Evolutionary conservation across 2,888 invertebrate species (phyloP).

Genomic region (Orchestes rusci): DNA sequence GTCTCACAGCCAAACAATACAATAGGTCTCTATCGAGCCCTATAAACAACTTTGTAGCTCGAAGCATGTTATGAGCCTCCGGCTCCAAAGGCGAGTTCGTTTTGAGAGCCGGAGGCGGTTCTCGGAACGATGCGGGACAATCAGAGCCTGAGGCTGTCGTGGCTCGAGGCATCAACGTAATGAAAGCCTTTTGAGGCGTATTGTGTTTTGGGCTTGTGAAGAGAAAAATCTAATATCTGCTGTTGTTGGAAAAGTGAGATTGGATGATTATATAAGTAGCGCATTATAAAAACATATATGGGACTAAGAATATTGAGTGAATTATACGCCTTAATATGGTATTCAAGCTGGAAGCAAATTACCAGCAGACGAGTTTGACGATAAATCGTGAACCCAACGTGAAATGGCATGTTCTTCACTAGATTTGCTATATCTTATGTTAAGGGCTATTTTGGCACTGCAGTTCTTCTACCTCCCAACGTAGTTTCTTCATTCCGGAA

Average conservation of each 20-base stretch:
- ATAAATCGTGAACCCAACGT: too few species aligned
- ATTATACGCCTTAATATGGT: too few species aligned
- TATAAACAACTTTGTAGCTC: constrained; percentile 10
- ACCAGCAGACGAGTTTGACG: too few species aligned
- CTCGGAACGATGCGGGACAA: constrained; percentile 20
- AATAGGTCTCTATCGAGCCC: constrained; percentile 6
- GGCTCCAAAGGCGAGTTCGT: constrained; percentile 13
- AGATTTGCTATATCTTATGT: too few species aligned
- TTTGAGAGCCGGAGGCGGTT: constrained; percentile 6
- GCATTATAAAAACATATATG: too few species aligned
- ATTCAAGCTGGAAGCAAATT: too few species aligned
- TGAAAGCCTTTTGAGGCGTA: constrained; percentile 15
- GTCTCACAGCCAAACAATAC: neutral
- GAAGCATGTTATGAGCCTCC: constrained; percentile 6
- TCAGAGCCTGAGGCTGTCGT: constrained; percentile 6
- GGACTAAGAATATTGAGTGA: too few species aligned
- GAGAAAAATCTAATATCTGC: neutral
- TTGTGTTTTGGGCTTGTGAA: neutral
- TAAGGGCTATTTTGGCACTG: too few species aligned
- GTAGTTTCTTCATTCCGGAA: too few species aligned
- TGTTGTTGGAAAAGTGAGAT: neutral
- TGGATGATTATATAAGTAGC: too few species aligned
- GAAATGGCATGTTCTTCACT: too few species aligned
- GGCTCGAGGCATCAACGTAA: constrained; percentile 9
- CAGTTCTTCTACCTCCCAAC: too few species aligned